phyloP scores from a whole-genome alignment of 2,113 vertebrate species.

The Petromus typicus region DNA sequence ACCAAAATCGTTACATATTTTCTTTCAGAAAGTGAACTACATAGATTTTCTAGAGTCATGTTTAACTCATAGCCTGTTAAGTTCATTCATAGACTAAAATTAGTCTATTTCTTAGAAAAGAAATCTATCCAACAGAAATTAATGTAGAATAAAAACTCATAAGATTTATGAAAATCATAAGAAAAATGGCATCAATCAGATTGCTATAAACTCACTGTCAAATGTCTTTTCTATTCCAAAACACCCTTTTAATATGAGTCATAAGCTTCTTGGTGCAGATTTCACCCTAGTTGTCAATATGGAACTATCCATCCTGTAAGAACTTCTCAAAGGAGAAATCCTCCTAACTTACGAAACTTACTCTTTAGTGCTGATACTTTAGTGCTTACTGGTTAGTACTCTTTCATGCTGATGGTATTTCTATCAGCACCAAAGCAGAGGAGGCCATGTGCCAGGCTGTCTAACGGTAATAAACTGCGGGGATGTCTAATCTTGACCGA shows the following conservation, averaged over 20 bases:
- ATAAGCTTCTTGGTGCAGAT: too few relatives aligned
- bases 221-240: background rate
- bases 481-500: background rate
- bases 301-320: background rate
- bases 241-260: background rate
- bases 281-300: background rate
- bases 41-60: background rate
- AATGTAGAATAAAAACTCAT: background rate
- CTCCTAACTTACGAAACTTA: background rate
- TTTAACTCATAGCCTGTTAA: background rate
- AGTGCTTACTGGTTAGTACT: too few relatives aligned
- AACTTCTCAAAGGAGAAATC: background rate
- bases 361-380: background rate
- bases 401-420: too few relatives aligned
- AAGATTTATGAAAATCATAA: background rate
- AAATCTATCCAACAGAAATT: background rate
- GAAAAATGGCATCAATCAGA: background rate
- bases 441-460: background rate
- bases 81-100: background rate
- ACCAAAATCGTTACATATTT: background rate
- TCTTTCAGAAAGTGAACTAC: background rate
- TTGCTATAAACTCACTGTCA: background rate
- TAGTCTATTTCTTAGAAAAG: slow-evolving; percentile 1
- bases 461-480: background rate
- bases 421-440: background rate